Percentiles rank a stretch among this genome's conserved stretches.
Conservation (phyloP, 2,113 vertebrate genomes). For the Embiotoca jacksoni region DNA sequence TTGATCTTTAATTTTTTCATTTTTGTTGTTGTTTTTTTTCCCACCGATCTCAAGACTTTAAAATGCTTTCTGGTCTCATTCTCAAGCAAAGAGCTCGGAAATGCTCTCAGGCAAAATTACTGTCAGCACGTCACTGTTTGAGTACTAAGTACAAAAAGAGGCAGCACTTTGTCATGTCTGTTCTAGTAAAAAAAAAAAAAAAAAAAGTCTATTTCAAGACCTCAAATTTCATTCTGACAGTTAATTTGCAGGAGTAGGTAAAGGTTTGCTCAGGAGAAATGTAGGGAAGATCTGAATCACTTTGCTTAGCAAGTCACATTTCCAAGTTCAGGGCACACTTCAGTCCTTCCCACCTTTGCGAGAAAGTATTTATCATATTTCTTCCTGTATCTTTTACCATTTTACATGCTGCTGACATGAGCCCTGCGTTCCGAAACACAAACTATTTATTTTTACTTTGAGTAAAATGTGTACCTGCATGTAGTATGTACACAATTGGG, state of each 20-base stretch:
- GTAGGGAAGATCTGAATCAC: not conserved
- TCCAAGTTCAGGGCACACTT: not conserved
- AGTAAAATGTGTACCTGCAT: too few species aligned
- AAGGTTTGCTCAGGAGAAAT: not conserved
- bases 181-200: not conserved
- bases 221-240: not conserved
- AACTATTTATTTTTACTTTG: too few species aligned
- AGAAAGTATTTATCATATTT: constrained; percentile 1
- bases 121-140: constrained; percentile 43
- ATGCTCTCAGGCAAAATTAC: constrained; percentile 21
- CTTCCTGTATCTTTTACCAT: constrained; percentile 13
- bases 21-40: constrained; percentile 33
- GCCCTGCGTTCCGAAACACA: too few species aligned
- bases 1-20: constrained; percentile 37
- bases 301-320: not conserved
- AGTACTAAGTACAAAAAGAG: constrained; percentile 1
- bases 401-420: constrained; percentile 8
- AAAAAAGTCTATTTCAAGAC: not conserved
- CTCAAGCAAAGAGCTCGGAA: constrained; percentile 10
- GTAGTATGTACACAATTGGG: too few species aligned
- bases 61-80: constrained; percentile 26
- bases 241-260: not conserved
- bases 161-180: not conserved
- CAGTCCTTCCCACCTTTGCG: too few species aligned
- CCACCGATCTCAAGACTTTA: constrained; percentile 10